phyloP scores from a whole-genome alignment of 2,113 vertebrate genomes.

The rabbit (Oryctolagus cuniculus) region DNA sequence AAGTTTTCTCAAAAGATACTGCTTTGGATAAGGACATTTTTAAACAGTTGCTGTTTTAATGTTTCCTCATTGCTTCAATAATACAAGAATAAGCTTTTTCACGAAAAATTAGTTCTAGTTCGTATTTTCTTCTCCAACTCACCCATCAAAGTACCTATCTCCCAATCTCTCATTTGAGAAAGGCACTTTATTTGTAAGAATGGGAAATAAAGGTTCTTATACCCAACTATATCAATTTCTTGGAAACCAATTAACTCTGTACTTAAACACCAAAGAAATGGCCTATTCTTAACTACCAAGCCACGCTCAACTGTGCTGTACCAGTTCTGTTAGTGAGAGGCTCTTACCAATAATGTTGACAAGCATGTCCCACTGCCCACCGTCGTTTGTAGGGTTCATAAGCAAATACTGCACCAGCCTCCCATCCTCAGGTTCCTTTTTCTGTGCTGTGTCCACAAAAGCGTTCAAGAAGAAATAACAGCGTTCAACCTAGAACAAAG shows the following conservation, averaged over 20 bases:
- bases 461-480: conserved; percentile 97
- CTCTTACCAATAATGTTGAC: conserved; percentile 97
- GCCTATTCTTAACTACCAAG: background rate
- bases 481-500: conserved; percentile 92
- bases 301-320: background rate
- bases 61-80: background rate
- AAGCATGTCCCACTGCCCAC: conserved; percentile 99
- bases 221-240: conserved; percentile 10
- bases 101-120: conserved; percentile 33
- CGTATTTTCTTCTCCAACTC: conserved; percentile 27
- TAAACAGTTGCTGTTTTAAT: conserved; percentile 37
- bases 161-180: conserved; percentile 42
- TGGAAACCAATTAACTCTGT: background rate
- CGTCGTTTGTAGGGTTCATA: conserved; percentile 96
- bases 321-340: conserved; percentile 1
- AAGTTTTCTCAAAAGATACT: conserved; percentile 54
- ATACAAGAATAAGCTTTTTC: conserved; percentile 31
- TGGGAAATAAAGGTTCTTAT: background rate
- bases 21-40: conserved; percentile 37
- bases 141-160: background rate
- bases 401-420: conserved; percentile 96
- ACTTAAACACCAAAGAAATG: conserved; percentile 7
- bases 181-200: conserved; percentile 17
- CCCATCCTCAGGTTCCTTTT: conserved; percentile 95
- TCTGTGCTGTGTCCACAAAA: conserved; percentile 95